phyloP scores from a whole-genome alignment of 2,113 vertebrate species.

The Amphiprion ocellaris region DNA sequence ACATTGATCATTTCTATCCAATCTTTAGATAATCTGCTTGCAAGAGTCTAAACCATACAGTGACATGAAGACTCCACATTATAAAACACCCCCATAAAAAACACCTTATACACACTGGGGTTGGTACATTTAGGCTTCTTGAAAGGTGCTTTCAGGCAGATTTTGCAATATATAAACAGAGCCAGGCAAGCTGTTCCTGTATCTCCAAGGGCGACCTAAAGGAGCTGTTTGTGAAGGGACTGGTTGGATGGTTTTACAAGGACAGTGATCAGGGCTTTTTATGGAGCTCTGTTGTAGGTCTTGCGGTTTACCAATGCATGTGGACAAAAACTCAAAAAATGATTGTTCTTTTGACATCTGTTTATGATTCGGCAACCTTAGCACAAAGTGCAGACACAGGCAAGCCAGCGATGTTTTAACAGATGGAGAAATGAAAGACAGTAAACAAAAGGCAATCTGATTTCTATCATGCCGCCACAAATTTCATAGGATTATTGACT shows the following conservation, averaged over 20 bases:
- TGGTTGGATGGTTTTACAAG: neutral
- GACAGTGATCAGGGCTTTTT: neutral
- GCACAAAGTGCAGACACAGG: neutral
- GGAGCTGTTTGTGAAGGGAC: no score
- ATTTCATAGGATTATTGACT: neutral
- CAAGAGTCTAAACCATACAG: no score
- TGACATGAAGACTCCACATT: no score
- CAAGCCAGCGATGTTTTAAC: neutral
- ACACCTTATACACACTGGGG: no score
- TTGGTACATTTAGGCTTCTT: neutral
- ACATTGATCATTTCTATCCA: no score
- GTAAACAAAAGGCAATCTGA: conserved; percentile 11
- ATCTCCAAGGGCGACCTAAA: no score
- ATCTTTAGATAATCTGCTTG: no score
- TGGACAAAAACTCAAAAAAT: conserved; percentile 7
- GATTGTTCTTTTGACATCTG: conserved; percentile 31
- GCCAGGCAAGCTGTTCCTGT: no score
- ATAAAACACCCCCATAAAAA: neutral
- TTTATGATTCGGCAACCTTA: conserved; percentile 10
- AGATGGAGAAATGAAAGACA: conserved; percentile 7
- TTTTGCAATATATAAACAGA: no score
- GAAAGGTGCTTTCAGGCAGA: neutral
- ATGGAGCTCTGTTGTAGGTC: neutral
- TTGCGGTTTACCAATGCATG: neutral
- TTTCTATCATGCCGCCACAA: neutral